Evolutionary conservation across 1,140 invertebrate species (phyloP).

Genomic region (Diachasmimorpha longicaudata): DNA sequence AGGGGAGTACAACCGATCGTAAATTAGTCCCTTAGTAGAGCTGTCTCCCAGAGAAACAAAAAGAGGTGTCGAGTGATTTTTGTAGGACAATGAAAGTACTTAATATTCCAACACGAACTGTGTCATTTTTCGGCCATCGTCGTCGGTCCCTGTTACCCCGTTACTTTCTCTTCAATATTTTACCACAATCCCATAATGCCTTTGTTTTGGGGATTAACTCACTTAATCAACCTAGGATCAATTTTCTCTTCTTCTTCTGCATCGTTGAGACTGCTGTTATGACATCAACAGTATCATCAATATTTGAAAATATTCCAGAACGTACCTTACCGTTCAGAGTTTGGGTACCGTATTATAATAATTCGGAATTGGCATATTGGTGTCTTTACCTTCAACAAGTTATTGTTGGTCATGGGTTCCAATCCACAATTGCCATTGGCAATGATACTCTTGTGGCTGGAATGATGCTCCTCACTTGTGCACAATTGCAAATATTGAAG

Average conservation of each 20-base stretch:
- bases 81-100: no score
- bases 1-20: no score
- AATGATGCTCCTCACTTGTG: background rate
- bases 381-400: background rate
- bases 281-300: background rate
- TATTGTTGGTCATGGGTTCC: background rate
- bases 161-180: no score
- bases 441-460: background rate
- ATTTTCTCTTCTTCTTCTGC: background rate
- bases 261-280: background rate
- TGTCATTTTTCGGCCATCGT: no score
- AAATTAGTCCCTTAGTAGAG: no score
- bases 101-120: no score
- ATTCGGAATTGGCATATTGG: background rate
- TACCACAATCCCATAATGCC: no score
- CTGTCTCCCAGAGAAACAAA: no score
- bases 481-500: background rate
- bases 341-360: background rate
- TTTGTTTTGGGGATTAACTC: background rate
- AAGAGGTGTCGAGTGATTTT: no score
- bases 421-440: background rate
- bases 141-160: no score
- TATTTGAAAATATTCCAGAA: background rate
- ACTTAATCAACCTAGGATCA: background rate
- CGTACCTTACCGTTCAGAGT: background rate